These are phyloP conservation scores for Eolophus roseicapilla DNA, from an alignment of 2,113 vertebrate species.

Conservation along the genomic window DNA sequence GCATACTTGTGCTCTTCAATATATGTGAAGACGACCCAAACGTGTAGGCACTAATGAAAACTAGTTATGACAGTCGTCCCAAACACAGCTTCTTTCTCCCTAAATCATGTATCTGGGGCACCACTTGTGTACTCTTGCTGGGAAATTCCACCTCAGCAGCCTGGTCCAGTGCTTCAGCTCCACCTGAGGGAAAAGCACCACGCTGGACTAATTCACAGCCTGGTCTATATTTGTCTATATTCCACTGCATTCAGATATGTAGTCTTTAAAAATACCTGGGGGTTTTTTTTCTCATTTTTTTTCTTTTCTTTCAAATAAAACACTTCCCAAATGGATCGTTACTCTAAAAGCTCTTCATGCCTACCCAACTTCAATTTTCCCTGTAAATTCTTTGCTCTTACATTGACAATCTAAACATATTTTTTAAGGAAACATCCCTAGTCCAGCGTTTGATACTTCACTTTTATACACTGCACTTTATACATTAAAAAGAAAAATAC, in stretches of 20 bases:
- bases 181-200: background rate
- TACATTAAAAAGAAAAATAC: background rate
- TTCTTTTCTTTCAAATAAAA: background rate
- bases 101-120: background rate
- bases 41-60: background rate
- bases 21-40: background rate
- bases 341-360: background rate
- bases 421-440: background rate
- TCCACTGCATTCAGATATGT: background rate
- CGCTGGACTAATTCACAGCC: background rate
- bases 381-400: background rate
- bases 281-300: fast-evolving
- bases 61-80: background rate
- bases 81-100: background rate
- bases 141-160: background rate
- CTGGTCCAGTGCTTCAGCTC: background rate
- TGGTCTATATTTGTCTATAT: background rate
- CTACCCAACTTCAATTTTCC: background rate
- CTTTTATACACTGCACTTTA: background rate
- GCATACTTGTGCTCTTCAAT: background rate
- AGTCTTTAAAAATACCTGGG: background rate
- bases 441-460: background rate
- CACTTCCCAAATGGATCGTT: background rate
- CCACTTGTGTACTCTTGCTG: fast-evolving
- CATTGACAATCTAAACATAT: background rate